These are phyloP conservation scores for Popillia japonica DNA, from an alignment of 1,140 invertebrate species.

Conservation along the genomic window DNA sequence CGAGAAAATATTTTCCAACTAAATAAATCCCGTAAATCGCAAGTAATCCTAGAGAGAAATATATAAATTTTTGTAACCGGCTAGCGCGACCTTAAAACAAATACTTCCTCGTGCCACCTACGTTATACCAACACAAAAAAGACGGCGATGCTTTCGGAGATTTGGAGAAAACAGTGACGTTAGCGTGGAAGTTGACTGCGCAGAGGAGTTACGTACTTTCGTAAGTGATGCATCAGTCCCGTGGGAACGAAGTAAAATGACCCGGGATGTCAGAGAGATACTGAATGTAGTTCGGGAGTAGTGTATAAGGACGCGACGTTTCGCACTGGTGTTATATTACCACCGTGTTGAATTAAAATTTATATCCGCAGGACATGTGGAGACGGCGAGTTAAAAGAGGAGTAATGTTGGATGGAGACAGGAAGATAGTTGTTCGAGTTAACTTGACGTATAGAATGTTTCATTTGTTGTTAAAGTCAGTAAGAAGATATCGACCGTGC, in stretches of 20 bases:
- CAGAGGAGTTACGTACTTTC: neutral
- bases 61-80: neutral
- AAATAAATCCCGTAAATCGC: neutral
- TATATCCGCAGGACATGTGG: neutral
- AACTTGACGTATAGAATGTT: neutral
- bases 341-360: constrained; percentile 2
- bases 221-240: neutral
- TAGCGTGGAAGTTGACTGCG: neutral
- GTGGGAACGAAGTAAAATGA: neutral
- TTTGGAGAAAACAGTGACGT: neutral
- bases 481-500: neutral
- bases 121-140: neutral
- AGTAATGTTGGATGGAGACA: neutral
- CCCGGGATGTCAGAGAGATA: neutral
- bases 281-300: neutral
- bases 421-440: neutral
- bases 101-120: neutral
- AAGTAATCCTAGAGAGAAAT: neutral
- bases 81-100: neutral
- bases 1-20: neutral
- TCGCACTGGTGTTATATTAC: neutral
- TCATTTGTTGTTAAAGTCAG: neutral
- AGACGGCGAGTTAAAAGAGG: neutral
- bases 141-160: neutral
- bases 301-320: too few species aligned